Conservation (phyloP, 2,797 vertebrate species). For the Oceanodroma leucorhoa region DNA sequence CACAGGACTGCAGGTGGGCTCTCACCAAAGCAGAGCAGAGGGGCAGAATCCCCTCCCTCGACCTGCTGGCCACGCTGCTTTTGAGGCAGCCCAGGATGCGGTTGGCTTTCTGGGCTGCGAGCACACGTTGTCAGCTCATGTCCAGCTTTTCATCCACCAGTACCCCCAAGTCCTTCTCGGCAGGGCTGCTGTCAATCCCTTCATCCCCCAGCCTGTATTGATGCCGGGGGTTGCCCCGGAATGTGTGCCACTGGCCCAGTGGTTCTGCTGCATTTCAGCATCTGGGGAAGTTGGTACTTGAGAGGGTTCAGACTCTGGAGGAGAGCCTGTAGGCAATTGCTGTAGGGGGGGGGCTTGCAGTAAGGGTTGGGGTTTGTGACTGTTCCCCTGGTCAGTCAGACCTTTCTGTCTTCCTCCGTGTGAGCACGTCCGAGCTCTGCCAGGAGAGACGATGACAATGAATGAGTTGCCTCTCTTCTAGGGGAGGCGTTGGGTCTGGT, state of each 20-base stretch:
- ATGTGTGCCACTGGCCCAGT: not conserved
- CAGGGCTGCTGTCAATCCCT: too few relatives aligned
- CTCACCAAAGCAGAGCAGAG: too few relatives aligned
- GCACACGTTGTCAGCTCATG: too few relatives aligned
- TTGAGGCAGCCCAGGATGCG: too few relatives aligned
- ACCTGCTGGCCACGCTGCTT: too few relatives aligned
- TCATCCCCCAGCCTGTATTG: too few relatives aligned
- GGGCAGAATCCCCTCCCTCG: too few relatives aligned
- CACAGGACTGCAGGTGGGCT: too few relatives aligned
- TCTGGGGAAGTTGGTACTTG: not conserved
- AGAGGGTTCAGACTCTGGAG: not conserved
- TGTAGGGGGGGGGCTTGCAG: not conserved
- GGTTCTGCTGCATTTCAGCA: not conserved
- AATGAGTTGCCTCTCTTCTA: not conserved
- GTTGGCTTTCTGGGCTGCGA: too few relatives aligned
- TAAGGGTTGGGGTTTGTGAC: not conserved
- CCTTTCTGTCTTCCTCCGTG: not conserved
- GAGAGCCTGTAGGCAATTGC: not conserved
- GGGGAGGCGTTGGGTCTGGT: not conserved
- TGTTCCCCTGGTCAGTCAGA: not conserved
- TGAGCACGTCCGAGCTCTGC: not conserved
- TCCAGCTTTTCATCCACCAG: too few relatives aligned
- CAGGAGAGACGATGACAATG: fast-evolving
- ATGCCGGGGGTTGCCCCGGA: too few relatives aligned
- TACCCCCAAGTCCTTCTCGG: too few relatives aligned